Conservation (phyloP, 2,888 invertebrate genomes). For the Myopa tessellatipennis region DNA sequence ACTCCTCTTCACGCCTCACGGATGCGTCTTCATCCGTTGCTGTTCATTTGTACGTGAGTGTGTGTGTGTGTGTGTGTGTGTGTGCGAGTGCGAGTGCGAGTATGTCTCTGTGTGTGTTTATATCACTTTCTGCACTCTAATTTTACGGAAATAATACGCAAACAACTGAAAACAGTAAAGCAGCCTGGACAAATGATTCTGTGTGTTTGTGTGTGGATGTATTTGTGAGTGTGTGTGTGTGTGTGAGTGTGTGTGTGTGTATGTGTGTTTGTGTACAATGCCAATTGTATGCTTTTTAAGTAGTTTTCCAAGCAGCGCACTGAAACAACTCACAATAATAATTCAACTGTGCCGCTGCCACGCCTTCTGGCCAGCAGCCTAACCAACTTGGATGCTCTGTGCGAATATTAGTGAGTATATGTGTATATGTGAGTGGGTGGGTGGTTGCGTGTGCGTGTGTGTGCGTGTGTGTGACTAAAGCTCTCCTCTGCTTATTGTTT, state of each 20-base stretch:
- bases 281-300: background rate
- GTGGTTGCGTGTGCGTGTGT: background rate
- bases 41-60: background rate
- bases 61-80: background rate
- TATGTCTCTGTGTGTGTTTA: background rate
- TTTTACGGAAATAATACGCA: slow-evolving; percentile 5
- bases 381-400: background rate
- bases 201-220: background rate
- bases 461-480: background rate
- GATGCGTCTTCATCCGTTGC: background rate
- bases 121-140: background rate
- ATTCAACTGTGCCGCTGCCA: background rate
- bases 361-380: background rate
- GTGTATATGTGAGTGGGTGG: no score
- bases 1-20: background rate
- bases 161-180: background rate
- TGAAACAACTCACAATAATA: background rate
- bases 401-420: background rate
- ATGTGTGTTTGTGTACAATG: background rate
- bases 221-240: background rate
- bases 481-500: slow-evolving; percentile 17
- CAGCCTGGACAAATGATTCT: background rate
- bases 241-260: slow-evolving; percentile 2
- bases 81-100: no score
- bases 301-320: background rate